Conservation (phyloP, 2,113 vertebrate genomes). For the Myotis brandtii region DNA sequence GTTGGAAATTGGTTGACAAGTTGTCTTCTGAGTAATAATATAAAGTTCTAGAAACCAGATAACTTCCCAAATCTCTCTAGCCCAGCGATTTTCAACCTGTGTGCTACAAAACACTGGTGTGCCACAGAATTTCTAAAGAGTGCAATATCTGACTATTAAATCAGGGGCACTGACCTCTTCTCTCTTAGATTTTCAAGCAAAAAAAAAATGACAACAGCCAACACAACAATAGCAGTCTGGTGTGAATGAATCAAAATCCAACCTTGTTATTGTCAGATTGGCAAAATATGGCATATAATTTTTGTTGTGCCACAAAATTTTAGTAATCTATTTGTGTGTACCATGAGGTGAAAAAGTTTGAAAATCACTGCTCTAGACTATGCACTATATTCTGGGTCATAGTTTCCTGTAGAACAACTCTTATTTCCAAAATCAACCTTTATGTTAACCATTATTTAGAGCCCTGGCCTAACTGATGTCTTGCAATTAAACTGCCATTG, state of each 20-base stretch:
- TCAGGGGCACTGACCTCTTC: neutral
- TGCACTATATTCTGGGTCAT: constrained; percentile 64
- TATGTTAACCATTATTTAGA: constrained; percentile 69
- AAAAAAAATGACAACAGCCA: neutral
- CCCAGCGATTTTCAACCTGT: neutral
- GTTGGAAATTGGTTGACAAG: constrained; percentile 75
- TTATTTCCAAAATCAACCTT: constrained; percentile 79
- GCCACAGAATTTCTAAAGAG: neutral
- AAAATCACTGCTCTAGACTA: constrained; percentile 39
- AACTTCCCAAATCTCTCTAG: constrained; percentile 67
- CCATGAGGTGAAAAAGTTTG: neutral
- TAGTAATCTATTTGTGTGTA: neutral
- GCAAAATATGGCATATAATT: neutral
- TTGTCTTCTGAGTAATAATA: constrained; percentile 37
- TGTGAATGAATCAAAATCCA: neutral
- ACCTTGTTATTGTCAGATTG: neutral
- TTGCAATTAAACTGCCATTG: neutral
- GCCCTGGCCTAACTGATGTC: constrained; percentile 56
- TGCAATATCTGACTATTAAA: neutral
- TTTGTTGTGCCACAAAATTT: neutral
- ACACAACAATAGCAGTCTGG: neutral
- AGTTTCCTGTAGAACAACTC: constrained; percentile 76
- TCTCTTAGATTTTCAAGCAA: neutral
- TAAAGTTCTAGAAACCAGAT: constrained; percentile 76
- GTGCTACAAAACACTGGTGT: neutral